A percentile compares a stretch with the other conserved stretches of the same genome.
Evolutionary conservation across 2,113 vertebrate species (phyloP).

Genomic region (Rhadina sibilatrix): DNA sequence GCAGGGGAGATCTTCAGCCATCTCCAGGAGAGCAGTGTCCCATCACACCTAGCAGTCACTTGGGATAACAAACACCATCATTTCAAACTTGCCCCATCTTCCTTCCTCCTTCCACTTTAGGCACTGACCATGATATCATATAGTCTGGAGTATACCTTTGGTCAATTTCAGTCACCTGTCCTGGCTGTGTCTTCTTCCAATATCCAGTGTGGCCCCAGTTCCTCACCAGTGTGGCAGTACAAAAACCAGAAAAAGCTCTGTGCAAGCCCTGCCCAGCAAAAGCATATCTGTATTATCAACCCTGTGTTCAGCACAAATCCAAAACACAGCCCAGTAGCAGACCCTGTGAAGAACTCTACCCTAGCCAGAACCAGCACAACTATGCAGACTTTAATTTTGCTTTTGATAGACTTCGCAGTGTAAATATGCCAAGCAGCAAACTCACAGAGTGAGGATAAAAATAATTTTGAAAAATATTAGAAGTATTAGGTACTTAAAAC

Average conservation of each 20-base stretch:
- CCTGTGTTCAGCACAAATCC: not conserved
- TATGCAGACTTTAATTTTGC: not conserved
- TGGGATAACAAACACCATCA: not conserved
- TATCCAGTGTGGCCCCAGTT: fast-evolving
- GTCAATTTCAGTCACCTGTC: not conserved
- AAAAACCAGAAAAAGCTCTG: not conserved
- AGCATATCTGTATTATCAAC: not conserved
- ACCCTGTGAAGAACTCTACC: not conserved
- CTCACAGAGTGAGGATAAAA: not conserved
- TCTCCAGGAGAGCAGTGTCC: not conserved
- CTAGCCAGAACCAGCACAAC: not conserved
- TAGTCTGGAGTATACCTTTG: not conserved
- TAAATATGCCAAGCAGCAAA: not conserved
- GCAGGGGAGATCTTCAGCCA: not conserved
- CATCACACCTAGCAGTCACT: fast-evolving
- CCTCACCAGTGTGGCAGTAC: not conserved
- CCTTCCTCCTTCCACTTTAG: not conserved
- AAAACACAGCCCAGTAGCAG: not conserved
- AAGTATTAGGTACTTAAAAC: not conserved
- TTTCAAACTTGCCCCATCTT: not conserved
- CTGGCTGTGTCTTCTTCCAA: not conserved
- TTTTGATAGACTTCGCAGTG: not conserved
- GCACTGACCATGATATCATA: not conserved
- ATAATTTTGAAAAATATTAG: not conserved
- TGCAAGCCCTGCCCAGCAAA: not conserved